These are phyloP conservation scores for Sinocyclocheilus anophthalmus DNA, from an alignment of 2,113 vertebrate species.

Conservation along the genomic window DNA sequence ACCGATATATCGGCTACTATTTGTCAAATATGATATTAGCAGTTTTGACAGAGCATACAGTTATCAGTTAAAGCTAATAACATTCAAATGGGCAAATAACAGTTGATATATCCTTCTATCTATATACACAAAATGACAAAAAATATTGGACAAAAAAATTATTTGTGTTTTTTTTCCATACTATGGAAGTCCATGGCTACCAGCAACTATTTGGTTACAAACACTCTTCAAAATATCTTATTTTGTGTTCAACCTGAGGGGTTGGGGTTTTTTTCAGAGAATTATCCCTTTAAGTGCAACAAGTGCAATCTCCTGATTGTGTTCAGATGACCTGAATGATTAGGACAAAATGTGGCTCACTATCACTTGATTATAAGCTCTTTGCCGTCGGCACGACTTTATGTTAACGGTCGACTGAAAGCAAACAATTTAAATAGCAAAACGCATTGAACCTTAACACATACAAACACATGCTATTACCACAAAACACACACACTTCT, in stretches of 20 bases:
- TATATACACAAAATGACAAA: background rate
- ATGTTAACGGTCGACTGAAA: constrained; percentile 24
- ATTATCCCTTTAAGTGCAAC: background rate
- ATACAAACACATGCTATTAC: background rate
- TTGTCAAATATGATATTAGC: background rate
- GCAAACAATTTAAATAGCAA: constrained; percentile 33
- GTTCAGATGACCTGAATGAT: background rate
- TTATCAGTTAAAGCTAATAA: background rate
- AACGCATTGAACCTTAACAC: constrained; percentile 25
- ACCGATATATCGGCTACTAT: background rate
- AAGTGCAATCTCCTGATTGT: background rate
- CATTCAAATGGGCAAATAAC: background rate
- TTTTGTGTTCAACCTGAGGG: background rate
- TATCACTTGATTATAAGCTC: background rate
- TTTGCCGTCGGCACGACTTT: background rate
- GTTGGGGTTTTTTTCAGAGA: background rate
- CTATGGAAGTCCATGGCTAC: background rate
- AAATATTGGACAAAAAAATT: background rate
- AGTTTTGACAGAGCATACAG: background rate
- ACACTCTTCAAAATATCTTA: background rate
- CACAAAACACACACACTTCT: constrained; percentile 10
- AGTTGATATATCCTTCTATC: background rate
- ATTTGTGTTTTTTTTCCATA: too few relatives aligned
- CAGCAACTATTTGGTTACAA: background rate
- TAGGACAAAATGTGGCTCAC: background rate